Evolutionary conservation across 2,797 vertebrate species (phyloP).

Genomic region (Takifugu ocellatus): DNA sequence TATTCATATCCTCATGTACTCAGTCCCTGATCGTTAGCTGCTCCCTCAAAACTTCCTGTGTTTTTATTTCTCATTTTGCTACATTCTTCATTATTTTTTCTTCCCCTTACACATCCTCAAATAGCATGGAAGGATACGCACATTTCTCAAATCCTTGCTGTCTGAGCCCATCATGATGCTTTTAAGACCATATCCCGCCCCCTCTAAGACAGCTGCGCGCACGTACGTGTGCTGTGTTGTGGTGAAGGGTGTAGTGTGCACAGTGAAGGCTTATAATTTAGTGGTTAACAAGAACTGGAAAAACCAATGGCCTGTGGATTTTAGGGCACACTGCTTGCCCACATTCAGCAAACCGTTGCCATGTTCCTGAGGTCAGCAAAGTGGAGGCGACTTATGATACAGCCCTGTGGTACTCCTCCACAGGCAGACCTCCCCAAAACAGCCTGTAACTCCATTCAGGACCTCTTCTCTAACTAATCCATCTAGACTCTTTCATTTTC

Average conservation of each 20-base stretch:
- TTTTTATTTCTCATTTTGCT: constrained; percentile 5
- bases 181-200: constrained; percentile 47
- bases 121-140: constrained; percentile 48
- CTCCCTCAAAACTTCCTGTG: constrained; percentile 3
- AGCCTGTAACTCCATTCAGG: no score
- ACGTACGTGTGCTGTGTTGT: constrained; percentile 58
- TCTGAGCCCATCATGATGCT: constrained; percentile 48
- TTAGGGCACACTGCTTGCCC: constrained; percentile 54
- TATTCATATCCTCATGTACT: constrained; percentile 3
- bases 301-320: constrained; percentile 50
- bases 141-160: constrained; percentile 31
- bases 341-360: constrained; percentile 58
- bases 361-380: constrained; percentile 52
- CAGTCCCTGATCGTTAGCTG: constrained; percentile 10
- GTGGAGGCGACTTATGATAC: constrained; percentile 52
- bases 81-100: background rate
- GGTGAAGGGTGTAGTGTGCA: constrained; percentile 38
- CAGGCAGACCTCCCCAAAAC: constrained; percentile 52
- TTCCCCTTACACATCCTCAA: constrained; percentile 46
- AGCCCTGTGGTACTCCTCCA: constrained; percentile 55
- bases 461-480: no score
- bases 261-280: constrained; percentile 57
- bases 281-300: constrained; percentile 51
- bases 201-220: constrained; percentile 66
- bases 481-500: no score